A percentile compares a stretch with the other conserved stretches of the same genome.
These are phyloP conservation scores for Globia sparganii DNA, from an alignment of 2,888 invertebrate species.

Conservation along the genomic window DNA sequence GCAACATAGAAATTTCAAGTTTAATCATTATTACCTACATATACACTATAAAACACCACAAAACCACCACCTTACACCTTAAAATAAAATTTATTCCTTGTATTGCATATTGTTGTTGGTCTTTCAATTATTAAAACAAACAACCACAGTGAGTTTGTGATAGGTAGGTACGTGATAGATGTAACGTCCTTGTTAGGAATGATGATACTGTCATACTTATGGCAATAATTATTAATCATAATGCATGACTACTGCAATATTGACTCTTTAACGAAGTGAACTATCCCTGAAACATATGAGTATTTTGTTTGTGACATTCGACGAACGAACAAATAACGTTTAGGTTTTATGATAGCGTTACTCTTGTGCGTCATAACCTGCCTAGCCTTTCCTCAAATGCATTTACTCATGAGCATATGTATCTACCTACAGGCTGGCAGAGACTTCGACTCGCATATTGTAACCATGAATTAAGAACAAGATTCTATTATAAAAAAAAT, in stretches of 20 bases:
- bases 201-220: not conserved
- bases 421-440: not conserved
- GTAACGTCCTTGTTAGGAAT: not conserved
- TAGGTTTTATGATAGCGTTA: not conserved
- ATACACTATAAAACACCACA: too few relatives aligned
- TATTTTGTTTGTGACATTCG: slow-evolving; percentile 10
- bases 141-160: not conserved
- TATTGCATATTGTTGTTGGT: not conserved
- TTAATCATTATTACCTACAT: not conserved
- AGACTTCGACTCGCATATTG: too few relatives aligned
- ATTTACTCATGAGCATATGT: not conserved
- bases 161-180: not conserved
- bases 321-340: slow-evolving; percentile 12
- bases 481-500: too few relatives aligned
- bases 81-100: not conserved
- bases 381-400: not conserved
- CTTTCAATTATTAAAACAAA: slow-evolving; percentile 1
- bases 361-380: not conserved
- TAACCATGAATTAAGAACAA: too few relatives aligned
- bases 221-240: slow-evolving; percentile 19
- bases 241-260: not conserved
- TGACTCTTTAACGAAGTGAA: not conserved
- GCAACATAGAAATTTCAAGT: not conserved
- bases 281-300: not conserved
- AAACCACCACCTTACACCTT: too few relatives aligned